phyloP scores from a whole-genome alignment of 1,140 invertebrate genomes.

The Brachionus rotundiformis region DNA sequence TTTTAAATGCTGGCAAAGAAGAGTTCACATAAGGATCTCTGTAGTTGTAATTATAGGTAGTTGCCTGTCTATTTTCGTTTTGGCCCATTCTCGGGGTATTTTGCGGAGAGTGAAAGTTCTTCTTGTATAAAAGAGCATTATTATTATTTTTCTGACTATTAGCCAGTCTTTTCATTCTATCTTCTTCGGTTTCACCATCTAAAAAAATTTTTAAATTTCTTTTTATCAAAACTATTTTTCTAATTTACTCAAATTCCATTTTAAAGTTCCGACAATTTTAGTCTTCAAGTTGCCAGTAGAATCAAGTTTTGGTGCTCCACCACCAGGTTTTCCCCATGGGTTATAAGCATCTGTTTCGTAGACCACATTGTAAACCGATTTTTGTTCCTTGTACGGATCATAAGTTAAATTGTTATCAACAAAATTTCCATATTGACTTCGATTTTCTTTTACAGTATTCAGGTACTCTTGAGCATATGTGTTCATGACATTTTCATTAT shows the following conservation, averaged over 20 bases:
- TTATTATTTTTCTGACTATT: conserved; percentile 19
- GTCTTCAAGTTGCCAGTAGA: conserved; percentile 19
- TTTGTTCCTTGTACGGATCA: conserved; percentile 50
- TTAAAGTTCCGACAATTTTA: conserved; percentile 38
- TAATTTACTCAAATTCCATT: conserved; percentile 48
- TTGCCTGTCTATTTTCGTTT: conserved; percentile 13
- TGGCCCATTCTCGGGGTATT: background rate
- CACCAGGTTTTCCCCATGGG: conserved; percentile 50
- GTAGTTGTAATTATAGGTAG: conserved; percentile 43
- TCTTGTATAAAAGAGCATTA: conserved; percentile 26
- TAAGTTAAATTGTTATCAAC: conserved; percentile 41
- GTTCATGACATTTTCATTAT: background rate
- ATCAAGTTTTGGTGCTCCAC: conserved; percentile 47
- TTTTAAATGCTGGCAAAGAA: background rate
- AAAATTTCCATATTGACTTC: conserved; percentile 46
- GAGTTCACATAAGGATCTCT: conserved; percentile 35
- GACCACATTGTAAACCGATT: conserved; percentile 49
- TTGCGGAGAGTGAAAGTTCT: conserved; percentile 18
- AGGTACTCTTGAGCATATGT: conserved; percentile 46
- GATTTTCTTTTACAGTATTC: conserved; percentile 49
- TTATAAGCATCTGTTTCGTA: conserved; percentile 51
- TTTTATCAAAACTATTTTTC: too few relatives aligned
- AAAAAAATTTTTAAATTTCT: background rate
- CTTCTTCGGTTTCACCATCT: conserved; percentile 51
- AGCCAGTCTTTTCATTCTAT: background rate